phyloP scores from a whole-genome alignment of 2,797 vertebrate species.

The Pogoniulus pusillus region DNA sequence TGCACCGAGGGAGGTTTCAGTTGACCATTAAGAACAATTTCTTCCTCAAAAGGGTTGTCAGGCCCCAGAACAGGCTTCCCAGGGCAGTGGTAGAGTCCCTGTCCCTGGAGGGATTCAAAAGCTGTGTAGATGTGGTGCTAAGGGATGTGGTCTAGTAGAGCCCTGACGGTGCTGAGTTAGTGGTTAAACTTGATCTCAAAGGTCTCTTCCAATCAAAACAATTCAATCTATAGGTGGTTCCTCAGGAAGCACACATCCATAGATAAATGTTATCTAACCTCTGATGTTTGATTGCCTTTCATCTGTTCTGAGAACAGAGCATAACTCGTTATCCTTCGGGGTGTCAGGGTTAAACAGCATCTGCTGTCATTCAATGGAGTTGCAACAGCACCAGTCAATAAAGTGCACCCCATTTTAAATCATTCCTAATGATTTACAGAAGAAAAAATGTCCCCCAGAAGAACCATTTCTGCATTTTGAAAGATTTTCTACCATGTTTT shows the following conservation, averaged over 20 bases:
- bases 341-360: background rate
- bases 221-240: background rate
- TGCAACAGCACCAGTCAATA: background rate
- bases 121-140: too few relatives aligned
- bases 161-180: too few relatives aligned
- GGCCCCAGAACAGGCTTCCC: too few relatives aligned
- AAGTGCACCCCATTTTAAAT: background rate
- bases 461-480: constrained; percentile 36
- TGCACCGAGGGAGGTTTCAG: too few relatives aligned
- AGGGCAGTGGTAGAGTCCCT: too few relatives aligned
- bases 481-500: background rate
- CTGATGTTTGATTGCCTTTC: background rate
- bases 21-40: too few relatives aligned
- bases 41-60: too few relatives aligned
- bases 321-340: background rate
- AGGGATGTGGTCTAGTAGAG: too few relatives aligned
- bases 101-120: too few relatives aligned
- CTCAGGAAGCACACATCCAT: background rate
- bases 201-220: too few relatives aligned
- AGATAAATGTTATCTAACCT: background rate
- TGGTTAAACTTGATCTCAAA: too few relatives aligned
- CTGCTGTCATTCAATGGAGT: background rate
- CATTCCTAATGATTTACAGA: constrained; percentile 19
- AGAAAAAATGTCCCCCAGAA: constrained; percentile 28
- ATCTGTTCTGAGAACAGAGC: background rate